Base-by-base conservation (phyloP, 2,113 vertebrate species). In the Rhadina sibilatrix region DNA sequence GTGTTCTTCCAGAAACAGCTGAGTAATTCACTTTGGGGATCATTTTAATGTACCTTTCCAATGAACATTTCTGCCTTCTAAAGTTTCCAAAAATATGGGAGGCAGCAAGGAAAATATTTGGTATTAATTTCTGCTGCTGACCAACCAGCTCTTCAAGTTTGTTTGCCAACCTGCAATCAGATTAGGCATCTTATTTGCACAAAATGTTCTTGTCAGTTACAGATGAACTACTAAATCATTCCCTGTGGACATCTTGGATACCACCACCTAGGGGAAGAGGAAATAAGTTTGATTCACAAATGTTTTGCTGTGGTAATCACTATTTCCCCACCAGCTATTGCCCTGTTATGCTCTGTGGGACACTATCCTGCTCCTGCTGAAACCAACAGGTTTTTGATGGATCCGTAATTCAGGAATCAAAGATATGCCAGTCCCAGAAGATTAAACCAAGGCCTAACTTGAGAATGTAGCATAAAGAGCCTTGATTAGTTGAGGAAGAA, bases 1-100 rank as follows among this genome's bases (percentile, higher is more conserved):
- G 31, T n/a, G 20, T 69, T 93, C 78, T 87, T 94, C 53, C 72
- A 95, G 83, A 95, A 92, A 47, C 10, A 77, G 93, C 94, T 96
- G 93, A 96, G 69, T 96, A 95, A 96, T 89, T 46, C 74, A 77
- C 59, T 91, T 89, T 56, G 71, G 59, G 61, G 54, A 80, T 92
- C 35, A 37, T 76, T 89, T 92, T 56, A 92, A 89, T 72, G 71
- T 61, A 66, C 28, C 30, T 31, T 88, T 90, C 70, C 87, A 95
- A 54, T 57, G 59, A 75, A 35, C 10, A 31, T 38, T 90, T 86
- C 74, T 76, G 56, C 56, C 83, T 83, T 80, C 76, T 46, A 52
- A 57, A 88, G 25, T 68, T 91, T 89, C 37, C 50, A 93, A 78
- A 88, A 88, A 49, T 33, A 76, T 5, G 11, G 30, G 40, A 71